Percentiles rank a stretch among this genome's conserved stretches.
Conservation (phyloP, 2,888 invertebrate species). For the Alloscopus bannaensis region DNA sequence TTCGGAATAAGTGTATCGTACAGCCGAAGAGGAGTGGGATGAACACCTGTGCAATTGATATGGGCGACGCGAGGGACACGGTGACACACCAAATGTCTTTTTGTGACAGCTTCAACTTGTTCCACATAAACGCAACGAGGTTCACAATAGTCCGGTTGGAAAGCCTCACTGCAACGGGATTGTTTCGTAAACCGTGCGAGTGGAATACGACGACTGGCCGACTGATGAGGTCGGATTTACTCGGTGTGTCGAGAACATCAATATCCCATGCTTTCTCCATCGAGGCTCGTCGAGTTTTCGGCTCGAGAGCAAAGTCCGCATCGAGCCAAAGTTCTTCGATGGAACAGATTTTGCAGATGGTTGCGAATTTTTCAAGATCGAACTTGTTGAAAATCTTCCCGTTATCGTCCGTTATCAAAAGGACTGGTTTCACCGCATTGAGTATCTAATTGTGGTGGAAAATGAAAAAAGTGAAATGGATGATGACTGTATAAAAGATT, state of each 20-base stretch:
- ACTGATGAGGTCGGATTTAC: background rate
- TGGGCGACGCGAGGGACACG: constrained; percentile 32
- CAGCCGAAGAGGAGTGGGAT: constrained; percentile 60
- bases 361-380: constrained; percentile 50
- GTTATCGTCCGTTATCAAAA: constrained; percentile 54
- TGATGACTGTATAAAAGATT: background rate
- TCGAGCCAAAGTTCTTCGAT: constrained; percentile 69
- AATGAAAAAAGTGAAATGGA: background rate
- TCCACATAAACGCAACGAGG: constrained; percentile 91
- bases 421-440: constrained; percentile 12
- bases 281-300: constrained; percentile 27
- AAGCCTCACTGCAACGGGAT: constrained; percentile 75
- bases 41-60: constrained; percentile 55
- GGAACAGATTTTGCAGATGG: constrained; percentile 48
- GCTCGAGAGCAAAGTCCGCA: constrained; percentile 40
- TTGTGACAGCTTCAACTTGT: constrained; percentile 27
- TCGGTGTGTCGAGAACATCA: constrained; percentile 19
- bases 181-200: constrained; percentile 80
- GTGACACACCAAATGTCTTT: constrained; percentile 58
- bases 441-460: constrained; percentile 78
- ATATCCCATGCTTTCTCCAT: constrained; percentile 30
- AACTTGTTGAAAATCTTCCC: constrained; percentile 65
- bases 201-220: constrained; percentile 83
- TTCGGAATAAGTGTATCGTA: constrained; percentile 57
- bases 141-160: constrained; percentile 87